Conservation (phyloP, 2,888 invertebrate genomes). For the Epistrophella euchroma region DNA sequence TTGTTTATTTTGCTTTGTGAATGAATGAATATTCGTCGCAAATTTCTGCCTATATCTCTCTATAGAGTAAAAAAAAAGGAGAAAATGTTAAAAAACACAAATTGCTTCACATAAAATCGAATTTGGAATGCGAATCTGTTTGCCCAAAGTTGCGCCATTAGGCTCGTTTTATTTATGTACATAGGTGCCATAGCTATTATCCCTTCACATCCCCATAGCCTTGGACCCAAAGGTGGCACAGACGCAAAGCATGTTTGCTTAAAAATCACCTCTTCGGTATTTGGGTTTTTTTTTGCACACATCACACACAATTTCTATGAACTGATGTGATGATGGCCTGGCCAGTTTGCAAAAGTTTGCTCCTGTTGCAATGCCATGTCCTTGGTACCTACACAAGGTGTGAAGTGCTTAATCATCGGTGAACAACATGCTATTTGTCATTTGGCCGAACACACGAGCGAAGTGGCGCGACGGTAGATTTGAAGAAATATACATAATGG, state of each 20-base stretch:
- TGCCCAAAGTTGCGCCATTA: slow-evolving; percentile 62
- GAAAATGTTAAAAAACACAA: slow-evolving; percentile 52
- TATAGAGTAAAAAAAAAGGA: neutral
- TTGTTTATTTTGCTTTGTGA: slow-evolving; percentile 8
- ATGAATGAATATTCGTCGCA: neutral
- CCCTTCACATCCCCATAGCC: too few species aligned
- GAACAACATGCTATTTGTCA: slow-evolving; percentile 56
- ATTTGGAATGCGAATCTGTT: slow-evolving; percentile 66
- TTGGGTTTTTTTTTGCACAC: slow-evolving; percentile 44
- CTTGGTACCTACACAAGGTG: slow-evolving; percentile 50
- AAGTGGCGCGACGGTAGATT: slow-evolving; percentile 32
- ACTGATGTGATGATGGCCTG: slow-evolving; percentile 10
- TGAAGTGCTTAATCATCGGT: slow-evolving; percentile 60
- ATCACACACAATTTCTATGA: neutral
- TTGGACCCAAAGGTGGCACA: slow-evolving; percentile 21
- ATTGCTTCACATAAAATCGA: slow-evolving; percentile 61
- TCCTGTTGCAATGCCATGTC: slow-evolving; percentile 10
- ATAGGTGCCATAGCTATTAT: too few species aligned
- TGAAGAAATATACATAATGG: slow-evolving; percentile 55
- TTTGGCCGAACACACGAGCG: slow-evolving; percentile 27
- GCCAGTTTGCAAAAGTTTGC: slow-evolving; percentile 18
- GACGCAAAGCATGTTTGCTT: slow-evolving; percentile 34
- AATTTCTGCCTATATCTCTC: neutral
- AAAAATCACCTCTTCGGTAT: slow-evolving; percentile 58
- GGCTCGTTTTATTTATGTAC: slow-evolving; percentile 30